A percentile compares a stretch with the other conserved stretches of the same genome.
Conservation (phyloP, 35 echinoderm and acorn worm species). For the Hemicentrotus pulcherrimus region DNA sequence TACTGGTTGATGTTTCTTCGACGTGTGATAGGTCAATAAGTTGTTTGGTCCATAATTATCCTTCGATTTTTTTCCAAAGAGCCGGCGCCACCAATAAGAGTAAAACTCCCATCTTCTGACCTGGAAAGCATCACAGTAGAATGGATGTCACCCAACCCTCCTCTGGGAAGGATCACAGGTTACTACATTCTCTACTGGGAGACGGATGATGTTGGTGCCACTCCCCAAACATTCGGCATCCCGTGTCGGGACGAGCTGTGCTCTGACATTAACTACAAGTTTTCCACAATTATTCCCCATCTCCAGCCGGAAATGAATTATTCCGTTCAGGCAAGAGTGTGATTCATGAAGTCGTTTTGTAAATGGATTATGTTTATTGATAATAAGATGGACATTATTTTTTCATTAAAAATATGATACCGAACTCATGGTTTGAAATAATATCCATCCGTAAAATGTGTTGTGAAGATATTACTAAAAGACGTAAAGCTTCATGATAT, state of each 20-base stretch:
- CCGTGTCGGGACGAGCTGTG: not conserved
- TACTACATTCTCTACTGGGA: conserved; percentile 23
- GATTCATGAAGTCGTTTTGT: not conserved
- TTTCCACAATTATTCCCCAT: not conserved
- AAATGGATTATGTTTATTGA: no score
- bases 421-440: no score
- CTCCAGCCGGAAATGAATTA: conserved; percentile 6
- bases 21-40: no score
- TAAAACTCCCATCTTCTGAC: not conserved
- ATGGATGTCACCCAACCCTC: conserved; percentile 21
- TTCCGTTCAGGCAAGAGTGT: conserved; percentile 22
- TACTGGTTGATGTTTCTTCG: no score
- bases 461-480: no score
- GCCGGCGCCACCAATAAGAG: not conserved
- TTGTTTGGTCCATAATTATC: no score
- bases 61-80: not conserved
- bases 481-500: no score
- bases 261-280: not conserved
- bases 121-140: conserved; percentile 1
- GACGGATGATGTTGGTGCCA: not conserved
- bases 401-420: no score
- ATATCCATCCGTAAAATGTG: no score
- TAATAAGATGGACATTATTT: no score
- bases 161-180: conserved; percentile 17
- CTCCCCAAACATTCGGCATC: not conserved